Evolutionary conservation across 2,888 invertebrate species (phyloP), one percentile per base, ranked within the genome.

Genomic region (Spilosoma lubricipeda): DNA sequence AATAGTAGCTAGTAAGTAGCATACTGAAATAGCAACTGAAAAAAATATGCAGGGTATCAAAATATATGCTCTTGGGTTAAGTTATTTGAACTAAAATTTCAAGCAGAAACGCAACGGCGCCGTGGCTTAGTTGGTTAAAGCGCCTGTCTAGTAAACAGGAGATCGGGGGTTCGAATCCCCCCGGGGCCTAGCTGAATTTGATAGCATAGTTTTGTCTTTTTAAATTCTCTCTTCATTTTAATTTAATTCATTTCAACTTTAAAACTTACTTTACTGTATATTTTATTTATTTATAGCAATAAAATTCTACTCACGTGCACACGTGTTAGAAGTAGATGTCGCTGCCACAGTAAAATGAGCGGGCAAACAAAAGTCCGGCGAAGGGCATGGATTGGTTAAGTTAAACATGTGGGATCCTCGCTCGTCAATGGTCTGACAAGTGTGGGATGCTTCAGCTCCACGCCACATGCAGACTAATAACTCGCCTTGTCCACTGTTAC

Each of bases 381-480:
- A 93, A 18, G 93, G 91, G 81, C 96, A 96, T 0, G 96, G 96
- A 5, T 90, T 85, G 18, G 94, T 94, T 65, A 96, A 86, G 86
- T 96, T 96, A 86, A 97, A 96, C 45, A 87, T 89, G 80, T 94
- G 90, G 67, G 90, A 85, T 73, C 91, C 93, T 79, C 95, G 90
- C 82, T 94, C 96, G 52, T 88, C 87, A 74, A 96, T 85, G 1
- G 90, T 91, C 86, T 96, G 95, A 85, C 97, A 97, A 78, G 89
- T 89, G 83, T 93, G 95, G 33, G 95, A 90, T 2, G 89, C 85
- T 63, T 95, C 94, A 15, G 92, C 92, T 3, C 94, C 92, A 8
- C 95, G 92, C 90, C 97, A 96, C 71, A 96, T 96, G 85, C 98
- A 97, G 2, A 97, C 96, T 70, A 93, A 91, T 67, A 97, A 88